Evolutionary conservation across 2,888 invertebrate species (phyloP), one percentile per base, ranked within the genome.

Genomic region (Eupithecia insigniata): DNA sequence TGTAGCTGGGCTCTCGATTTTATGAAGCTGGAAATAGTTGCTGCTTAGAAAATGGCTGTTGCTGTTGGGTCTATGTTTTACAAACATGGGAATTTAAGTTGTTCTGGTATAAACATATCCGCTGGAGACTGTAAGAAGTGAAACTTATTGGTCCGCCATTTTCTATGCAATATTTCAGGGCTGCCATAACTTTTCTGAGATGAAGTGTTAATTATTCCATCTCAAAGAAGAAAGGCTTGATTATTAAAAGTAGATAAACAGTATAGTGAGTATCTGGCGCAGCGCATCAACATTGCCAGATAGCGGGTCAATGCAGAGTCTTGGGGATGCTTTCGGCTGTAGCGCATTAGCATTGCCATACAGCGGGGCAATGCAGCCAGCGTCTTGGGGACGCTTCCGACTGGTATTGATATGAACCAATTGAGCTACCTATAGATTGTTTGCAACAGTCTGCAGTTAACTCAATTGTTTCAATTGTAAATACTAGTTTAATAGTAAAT

Each of bases 21-120:
- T 70, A 73, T 46, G 60, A 67, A 36, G 58, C 65, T 70, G 6
- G 64, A 58, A 70, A 70, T 70, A 73, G 70, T 65, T 67, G 16
- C 22, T 51, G 22, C 12, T 62, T 62, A 22, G 32, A 30, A 61
- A 61, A 58, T 60, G 30, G 18, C n/a, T 12, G 26, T 26, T 55
- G 5, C 14, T 22, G 22, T 32, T 34, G n/a, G 12, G 61, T 32
- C 61, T 10, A 32, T 62, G 34, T 62, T 62, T 62, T n/a, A 62
- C 61, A 62, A 62, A 62, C 34, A 62, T 32, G 30, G n/a, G 3
- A n/a, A 22, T 12, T n/a, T 32, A 32, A 32, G n/a, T 32, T 62
- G 12, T 32, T 61, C 7, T 72, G 10, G 14, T 28, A 26, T n/a
- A 32, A 32, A 55, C 55, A 10, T 55, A 26, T 12, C 26, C 5